phyloP scores from a whole-genome alignment of 2,888 invertebrate genomes.

The Polyploca ridens region DNA sequence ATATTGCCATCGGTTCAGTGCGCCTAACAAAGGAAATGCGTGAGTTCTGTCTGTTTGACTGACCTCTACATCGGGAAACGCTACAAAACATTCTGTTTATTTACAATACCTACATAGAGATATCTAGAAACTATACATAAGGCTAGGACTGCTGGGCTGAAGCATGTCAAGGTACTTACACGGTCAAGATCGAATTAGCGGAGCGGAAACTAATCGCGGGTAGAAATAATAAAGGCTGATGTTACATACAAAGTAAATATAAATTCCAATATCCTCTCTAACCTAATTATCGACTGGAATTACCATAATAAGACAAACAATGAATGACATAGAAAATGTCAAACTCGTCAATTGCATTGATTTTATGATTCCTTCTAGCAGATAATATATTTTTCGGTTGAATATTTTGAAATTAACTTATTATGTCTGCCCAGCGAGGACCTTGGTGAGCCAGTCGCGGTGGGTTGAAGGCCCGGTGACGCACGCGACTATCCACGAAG shows the following conservation, averaged over 20 bases:
- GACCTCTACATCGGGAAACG: constrained; percentile 72
- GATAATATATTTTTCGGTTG: neutral
- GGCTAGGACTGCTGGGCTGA: constrained; percentile 22
- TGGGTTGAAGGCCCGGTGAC: constrained; percentile 63
- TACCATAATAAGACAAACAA: neutral
- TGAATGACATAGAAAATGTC: neutral
- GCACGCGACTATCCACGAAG: constrained; percentile 50
- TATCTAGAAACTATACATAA: constrained; percentile 25
- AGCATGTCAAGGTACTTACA: constrained; percentile 40
- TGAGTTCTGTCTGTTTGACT: constrained; percentile 44
- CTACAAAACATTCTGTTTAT: constrained; percentile 42
- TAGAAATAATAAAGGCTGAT: constrained; percentile 10
- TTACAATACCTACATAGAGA: constrained; percentile 38
- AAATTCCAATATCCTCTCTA: neutral
- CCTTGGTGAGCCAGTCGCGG: constrained; percentile 50
- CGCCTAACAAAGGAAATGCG: constrained; percentile 78
- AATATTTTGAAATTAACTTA: neutral
- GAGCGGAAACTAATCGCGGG: constrained; percentile 31
- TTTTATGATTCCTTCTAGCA: neutral
- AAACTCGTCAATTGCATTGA: neutral
- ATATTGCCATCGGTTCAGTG: constrained; percentile 63
- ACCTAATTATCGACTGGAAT: neutral
- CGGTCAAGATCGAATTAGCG: constrained; percentile 41
- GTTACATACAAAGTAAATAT: too few species aligned
- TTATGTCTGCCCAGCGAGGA: constrained; percentile 22